Percentiles rank a stretch among this genome's conserved stretches.
These are phyloP conservation scores for Parus major DNA, from an alignment of 2,113 vertebrate species.

Conservation along the genomic window DNA sequence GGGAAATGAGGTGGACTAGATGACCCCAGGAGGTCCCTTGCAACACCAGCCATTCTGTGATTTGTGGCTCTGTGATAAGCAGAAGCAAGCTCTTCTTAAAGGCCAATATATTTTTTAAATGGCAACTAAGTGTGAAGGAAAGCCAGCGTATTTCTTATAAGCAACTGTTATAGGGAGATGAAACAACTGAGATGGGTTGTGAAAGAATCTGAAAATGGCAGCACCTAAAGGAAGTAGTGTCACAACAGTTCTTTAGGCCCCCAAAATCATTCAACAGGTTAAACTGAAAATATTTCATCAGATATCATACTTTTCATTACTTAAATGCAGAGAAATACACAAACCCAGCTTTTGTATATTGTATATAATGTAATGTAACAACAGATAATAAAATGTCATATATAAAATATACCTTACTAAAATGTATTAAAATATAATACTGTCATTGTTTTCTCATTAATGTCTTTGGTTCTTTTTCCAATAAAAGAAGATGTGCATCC, in stretches of 20 bases:
- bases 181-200: background rate
- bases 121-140: background rate
- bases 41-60: background rate
- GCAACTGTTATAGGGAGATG: background rate
- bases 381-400: background rate
- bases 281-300: background rate
- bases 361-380: background rate
- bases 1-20: too few relatives aligned
- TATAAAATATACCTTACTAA: background rate
- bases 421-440: background rate
- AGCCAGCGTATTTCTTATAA: background rate
- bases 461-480: background rate
- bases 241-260: background rate
- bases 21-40: background rate
- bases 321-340: background rate
- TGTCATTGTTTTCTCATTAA: background rate
- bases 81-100: background rate
- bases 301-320: background rate
- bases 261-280: background rate
- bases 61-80: background rate
- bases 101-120: background rate
- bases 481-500: background rate
- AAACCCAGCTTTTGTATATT: background rate
- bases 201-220: background rate
- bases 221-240: background rate